phyloP scores from a whole-genome alignment of 2,113 vertebrate species.

The Syngnathus scovelli region DNA sequence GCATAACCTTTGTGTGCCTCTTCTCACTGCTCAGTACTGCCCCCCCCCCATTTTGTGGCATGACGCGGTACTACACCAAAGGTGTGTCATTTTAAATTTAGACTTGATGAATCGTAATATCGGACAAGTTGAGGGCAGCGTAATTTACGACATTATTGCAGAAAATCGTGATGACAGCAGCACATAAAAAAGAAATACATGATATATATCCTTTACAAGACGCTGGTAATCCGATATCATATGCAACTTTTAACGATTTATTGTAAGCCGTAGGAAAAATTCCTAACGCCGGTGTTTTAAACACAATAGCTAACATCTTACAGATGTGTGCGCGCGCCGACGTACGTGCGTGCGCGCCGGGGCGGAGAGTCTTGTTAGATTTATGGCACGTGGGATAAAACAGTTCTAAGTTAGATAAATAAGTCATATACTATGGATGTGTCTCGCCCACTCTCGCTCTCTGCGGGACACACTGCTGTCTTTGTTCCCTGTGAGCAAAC shows the following conservation, averaged over 20 bases:
- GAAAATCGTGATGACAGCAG: not conserved
- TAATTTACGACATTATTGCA: not conserved
- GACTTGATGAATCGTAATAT: too few species aligned
- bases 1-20: too few species aligned
- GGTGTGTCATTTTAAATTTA: too few species aligned
- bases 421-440: constrained; percentile 19
- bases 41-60: too few species aligned
- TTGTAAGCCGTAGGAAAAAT: constrained; percentile 27
- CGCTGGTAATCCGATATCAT: constrained; percentile 15
- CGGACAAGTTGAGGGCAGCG: not conserved
- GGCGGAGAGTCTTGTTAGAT: constrained; percentile 30
- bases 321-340: constrained; percentile 3
- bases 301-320: constrained; percentile 31
- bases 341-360: constrained; percentile 15
- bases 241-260: constrained; percentile 12
- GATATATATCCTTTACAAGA: not conserved
- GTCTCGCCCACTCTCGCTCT: constrained; percentile 21
- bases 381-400: constrained; percentile 32
- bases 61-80: too few species aligned
- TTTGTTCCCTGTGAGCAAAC: constrained; percentile 48
- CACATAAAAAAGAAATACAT: not conserved
- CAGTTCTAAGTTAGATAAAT: constrained; percentile 34
- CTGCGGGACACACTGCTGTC: constrained; percentile 38
- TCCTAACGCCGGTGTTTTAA: constrained; percentile 7
- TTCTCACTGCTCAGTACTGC: too few species aligned